These are phyloP conservation scores for Poliocrania exsul DNA, from an alignment of 2,797 vertebrate genomes.

Conservation along the genomic window DNA sequence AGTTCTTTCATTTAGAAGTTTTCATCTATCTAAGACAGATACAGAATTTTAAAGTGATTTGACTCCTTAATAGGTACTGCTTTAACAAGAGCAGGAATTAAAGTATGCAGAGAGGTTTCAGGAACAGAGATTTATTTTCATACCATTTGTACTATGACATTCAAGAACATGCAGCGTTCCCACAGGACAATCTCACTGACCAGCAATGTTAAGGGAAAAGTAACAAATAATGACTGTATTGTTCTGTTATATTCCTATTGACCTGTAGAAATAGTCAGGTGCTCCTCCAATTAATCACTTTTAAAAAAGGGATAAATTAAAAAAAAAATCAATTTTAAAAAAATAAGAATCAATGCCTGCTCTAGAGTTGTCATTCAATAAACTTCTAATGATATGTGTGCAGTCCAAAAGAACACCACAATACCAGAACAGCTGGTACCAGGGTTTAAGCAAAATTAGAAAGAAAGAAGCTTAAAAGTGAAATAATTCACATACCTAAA, in stretches of 20 bases:
- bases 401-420: neutral
- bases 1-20: neutral
- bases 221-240: neutral
- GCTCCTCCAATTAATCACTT: neutral
- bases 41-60: neutral
- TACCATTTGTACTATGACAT: neutral
- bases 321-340: neutral
- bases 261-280: neutral
- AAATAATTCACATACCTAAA: slow-evolving; percentile 87
- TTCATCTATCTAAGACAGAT: neutral
- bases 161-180: neutral
- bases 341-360: neutral
- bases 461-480: neutral
- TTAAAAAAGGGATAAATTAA: neutral
- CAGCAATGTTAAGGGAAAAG: neutral
- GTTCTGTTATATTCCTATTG: neutral
- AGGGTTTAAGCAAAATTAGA: slow-evolving; percentile 9
- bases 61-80: neutral
- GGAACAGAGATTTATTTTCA: neutral
- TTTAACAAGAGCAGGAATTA: slow-evolving; percentile 3
- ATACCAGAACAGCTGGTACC: neutral
- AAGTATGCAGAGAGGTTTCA: neutral
- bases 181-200: neutral
- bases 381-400: neutral
- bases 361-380: neutral